A percentile compares a stretch with the other conserved stretches of the same genome.
phyloP scores from a whole-genome alignment of 2,888 invertebrate genomes.

The Leucophenga maculata region DNA sequence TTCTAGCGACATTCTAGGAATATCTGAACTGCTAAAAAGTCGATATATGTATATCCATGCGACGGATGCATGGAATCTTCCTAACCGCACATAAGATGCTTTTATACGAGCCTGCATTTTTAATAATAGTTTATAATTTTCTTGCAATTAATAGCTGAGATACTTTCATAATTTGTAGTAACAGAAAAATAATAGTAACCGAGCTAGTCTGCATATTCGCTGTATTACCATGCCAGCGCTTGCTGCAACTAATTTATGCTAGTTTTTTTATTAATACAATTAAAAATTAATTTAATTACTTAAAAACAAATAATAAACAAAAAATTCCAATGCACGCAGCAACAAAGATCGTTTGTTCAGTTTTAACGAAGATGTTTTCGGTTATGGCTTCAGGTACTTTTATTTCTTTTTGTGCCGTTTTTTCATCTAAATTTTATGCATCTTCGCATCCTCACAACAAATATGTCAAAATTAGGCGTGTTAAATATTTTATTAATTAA shows the following conservation, averaged over 20 bases:
- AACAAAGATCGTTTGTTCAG: conserved; percentile 86
- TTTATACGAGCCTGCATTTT: no score
- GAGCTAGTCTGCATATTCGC: not conserved
- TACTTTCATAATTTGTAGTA: no score
- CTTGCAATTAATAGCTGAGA: no score
- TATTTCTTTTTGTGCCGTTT: conserved; percentile 34
- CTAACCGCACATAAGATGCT: no score
- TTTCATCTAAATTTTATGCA: conserved; percentile 12
- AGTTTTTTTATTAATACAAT: not conserved
- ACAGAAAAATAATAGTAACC: no score
- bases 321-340: conserved; percentile 79
- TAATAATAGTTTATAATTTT: no score
- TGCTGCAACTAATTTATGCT: not conserved
- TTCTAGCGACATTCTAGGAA: no score
- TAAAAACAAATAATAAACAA: no score
- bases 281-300: no score
- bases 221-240: not conserved
- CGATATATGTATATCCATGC: no score
- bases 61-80: no score
- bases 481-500: not conserved
- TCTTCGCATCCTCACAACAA: conserved; percentile 1
- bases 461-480: not conserved
- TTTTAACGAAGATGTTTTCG: conserved; percentile 84
- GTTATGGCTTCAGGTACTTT: conserved; percentile 71
- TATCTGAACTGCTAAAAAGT: no score